Evolutionary conservation across 2,113 vertebrate genomes (phyloP).

Genomic region (Tenrec ecaudatus): DNA sequence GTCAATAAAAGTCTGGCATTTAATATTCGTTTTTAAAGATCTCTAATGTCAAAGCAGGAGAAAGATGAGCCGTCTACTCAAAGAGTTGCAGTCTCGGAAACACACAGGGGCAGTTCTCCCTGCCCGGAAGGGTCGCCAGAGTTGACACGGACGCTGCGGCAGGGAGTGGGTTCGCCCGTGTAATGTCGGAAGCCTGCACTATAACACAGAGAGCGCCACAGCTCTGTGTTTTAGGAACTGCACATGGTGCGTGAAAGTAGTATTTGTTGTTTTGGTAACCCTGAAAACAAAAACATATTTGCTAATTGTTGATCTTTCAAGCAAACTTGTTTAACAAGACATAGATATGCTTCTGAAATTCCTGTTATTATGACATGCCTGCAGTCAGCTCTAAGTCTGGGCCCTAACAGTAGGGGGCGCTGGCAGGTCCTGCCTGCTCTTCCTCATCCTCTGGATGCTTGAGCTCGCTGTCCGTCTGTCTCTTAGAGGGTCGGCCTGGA

Average conservation of each 20-base stretch:
- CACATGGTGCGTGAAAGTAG: neutral
- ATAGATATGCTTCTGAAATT: too few species aligned
- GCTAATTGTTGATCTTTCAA: too few species aligned
- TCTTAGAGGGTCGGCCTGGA: neutral
- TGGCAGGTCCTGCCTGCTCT: neutral
- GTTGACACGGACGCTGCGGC: too few species aligned
- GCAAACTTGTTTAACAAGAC: too few species aligned
- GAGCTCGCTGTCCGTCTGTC: neutral
- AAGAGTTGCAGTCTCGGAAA: too few species aligned
- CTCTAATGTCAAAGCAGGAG: neutral
- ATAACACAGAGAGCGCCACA: neutral
- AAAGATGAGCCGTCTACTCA: too few species aligned
- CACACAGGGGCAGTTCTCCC: too few species aligned
- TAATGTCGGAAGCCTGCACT: neutral
- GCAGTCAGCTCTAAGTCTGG: neutral
- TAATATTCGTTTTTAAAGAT: constrained; percentile 8
- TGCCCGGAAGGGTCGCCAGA: too few species aligned
- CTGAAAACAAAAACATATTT: too few species aligned
- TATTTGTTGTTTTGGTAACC: neutral
- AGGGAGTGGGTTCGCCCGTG: too few species aligned
- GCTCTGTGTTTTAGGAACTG: neutral
- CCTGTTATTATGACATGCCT: neutral
- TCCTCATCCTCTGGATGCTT: neutral
- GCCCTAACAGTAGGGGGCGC: neutral
- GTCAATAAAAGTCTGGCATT: neutral